These are phyloP conservation scores for Pristionchus mayeri DNA, from an alignment of 2,888 invertebrate genomes.

Conservation along the genomic window DNA sequence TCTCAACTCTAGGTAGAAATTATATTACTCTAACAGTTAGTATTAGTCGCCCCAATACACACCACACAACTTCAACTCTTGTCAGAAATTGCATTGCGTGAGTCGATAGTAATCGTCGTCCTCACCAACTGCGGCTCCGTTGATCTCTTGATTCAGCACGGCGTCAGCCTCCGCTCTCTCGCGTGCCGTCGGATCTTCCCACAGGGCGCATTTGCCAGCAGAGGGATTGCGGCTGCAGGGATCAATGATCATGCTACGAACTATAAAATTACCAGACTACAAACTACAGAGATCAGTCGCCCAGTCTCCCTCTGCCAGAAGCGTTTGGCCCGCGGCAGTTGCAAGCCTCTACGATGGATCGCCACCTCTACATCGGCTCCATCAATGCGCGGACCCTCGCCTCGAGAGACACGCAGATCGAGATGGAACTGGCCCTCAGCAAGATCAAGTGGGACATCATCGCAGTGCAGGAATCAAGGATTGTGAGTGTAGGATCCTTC, in stretches of 20 bases:
- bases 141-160: background rate
- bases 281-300: background rate
- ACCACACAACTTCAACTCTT: background rate
- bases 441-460: too few species aligned
- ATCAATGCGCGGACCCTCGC: too few species aligned
- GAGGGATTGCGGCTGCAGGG: background rate
- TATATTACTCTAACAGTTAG: background rate
- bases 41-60: background rate
- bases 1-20: background rate
- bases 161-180: background rate
- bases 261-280: background rate
- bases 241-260: constrained; percentile 5
- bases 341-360: too few species aligned
- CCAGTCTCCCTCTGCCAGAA: too few species aligned
- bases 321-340: too few species aligned
- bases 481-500: too few species aligned
- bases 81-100: constrained; percentile 14
- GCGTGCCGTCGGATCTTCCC: constrained; percentile 33
- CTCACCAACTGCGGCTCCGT: constrained; percentile 1
- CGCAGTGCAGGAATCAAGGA: too few species aligned
- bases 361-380: too few species aligned
- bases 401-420: too few species aligned
- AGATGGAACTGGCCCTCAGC: too few species aligned
- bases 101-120: background rate
- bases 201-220: constrained; percentile 40